Evolutionary conservation across 2,113 vertebrate genomes (phyloP).

Genomic region (Dendropsophus ebraccatus): DNA sequence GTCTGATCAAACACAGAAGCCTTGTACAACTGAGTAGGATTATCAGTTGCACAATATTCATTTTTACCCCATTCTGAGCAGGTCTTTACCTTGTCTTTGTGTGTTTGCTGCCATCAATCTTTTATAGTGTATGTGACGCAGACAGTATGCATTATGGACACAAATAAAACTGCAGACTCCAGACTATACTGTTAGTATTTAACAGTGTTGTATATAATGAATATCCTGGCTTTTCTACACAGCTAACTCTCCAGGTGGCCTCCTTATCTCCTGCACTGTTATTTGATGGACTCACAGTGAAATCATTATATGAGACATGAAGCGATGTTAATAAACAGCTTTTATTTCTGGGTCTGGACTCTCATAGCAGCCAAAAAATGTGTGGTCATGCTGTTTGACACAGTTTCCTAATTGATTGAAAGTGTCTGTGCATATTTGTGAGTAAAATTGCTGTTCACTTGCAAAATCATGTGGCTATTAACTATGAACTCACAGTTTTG

Average conservation of each 20-base stretch:
- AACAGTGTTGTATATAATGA: not conserved
- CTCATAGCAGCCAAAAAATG: too few species aligned
- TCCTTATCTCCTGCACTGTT: not conserved
- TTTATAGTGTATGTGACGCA: constrained; percentile 1
- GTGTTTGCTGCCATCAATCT: not conserved
- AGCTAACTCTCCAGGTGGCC: constrained; percentile 8
- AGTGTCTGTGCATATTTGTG: too few species aligned
- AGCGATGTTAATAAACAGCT: not conserved
- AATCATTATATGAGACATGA: not conserved
- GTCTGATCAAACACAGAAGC: not conserved
- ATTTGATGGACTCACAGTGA: not conserved
- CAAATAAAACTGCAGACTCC: not conserved
- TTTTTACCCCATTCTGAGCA: not conserved
- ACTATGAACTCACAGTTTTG: too few species aligned
- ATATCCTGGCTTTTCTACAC: not conserved
- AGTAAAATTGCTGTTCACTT: too few species aligned
- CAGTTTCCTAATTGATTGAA: too few species aligned
- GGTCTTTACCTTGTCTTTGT: not conserved
- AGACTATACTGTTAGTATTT: constrained; percentile 8
- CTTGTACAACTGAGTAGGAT: not conserved
- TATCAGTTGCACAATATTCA: not conserved
- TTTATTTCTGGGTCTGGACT: not conserved
- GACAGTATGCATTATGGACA: not conserved
- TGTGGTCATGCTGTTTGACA: too few species aligned
- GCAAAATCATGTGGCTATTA: too few species aligned